These are phyloP conservation scores for Aphis gossypii DNA, from an alignment of 1,140 invertebrate genomes.

Conservation along the genomic window DNA sequence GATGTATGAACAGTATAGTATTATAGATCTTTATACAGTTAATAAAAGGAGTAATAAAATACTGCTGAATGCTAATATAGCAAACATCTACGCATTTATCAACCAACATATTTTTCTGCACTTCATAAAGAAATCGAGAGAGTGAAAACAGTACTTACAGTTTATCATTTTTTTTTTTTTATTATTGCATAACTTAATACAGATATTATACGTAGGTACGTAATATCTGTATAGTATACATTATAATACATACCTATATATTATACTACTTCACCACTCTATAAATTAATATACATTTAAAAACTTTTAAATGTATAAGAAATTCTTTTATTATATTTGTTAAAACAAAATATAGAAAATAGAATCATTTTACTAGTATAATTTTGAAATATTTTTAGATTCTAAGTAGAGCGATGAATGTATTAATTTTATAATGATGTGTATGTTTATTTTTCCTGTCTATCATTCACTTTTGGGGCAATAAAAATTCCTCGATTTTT, in stretches of 20 bases:
- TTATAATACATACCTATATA: too few species aligned
- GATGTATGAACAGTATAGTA: background rate
- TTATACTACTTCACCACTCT: background rate
- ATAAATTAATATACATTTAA: too few species aligned
- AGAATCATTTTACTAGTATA: too few species aligned
- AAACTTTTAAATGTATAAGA: background rate
- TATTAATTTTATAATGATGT: too few species aligned
- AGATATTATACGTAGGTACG: too few species aligned
- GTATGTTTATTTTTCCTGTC: too few species aligned
- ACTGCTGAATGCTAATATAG: background rate
- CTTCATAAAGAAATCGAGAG: background rate
- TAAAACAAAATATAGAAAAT: background rate
- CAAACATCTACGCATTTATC: background rate
- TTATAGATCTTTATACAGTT: background rate
- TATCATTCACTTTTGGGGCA: too few species aligned
- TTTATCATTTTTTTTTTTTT: background rate
- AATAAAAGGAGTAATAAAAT: too few species aligned
- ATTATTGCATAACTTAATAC: background rate
- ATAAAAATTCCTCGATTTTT: too few species aligned
- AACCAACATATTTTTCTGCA: background rate
- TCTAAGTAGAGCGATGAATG: too few species aligned
- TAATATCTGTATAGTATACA: too few species aligned
- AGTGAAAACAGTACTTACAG: background rate
- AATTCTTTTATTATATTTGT: too few species aligned
- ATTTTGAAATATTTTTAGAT: background rate